These are phyloP conservation scores for Ispidina picta DNA, from an alignment of 2,797 vertebrate genomes.

Conservation along the genomic window DNA sequence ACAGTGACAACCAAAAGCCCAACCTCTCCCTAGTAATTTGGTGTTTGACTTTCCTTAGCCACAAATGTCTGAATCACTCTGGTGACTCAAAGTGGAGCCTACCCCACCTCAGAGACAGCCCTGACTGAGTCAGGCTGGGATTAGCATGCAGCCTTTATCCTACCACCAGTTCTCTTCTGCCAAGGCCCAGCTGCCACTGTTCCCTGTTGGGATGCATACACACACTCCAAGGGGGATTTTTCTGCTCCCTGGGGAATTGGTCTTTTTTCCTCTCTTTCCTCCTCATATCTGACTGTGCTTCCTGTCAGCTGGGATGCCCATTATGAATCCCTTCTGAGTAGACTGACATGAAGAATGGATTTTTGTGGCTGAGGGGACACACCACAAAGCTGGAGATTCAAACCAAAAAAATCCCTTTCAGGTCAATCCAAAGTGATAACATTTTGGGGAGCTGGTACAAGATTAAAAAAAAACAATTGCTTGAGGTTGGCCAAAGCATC, in stretches of 20 bases:
- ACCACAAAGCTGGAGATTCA: neutral
- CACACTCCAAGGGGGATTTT: neutral
- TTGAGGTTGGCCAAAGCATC: neutral
- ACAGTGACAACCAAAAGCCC: neutral
- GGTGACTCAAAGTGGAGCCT: conserved; percentile 30
- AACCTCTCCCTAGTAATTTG: neutral
- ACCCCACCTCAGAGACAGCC: neutral
- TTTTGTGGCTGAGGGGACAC: conserved; percentile 3
- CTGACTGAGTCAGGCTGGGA: conserved; percentile 22
- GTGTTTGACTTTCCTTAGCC: neutral
- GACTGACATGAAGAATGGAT: conserved; percentile 26
- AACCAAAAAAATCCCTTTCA: neutral
- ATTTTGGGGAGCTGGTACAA: neutral
- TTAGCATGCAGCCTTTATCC: conserved; percentile 14
- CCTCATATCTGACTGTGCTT: conserved; percentile 37
- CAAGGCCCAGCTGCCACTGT: neutral
- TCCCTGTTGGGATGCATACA: neutral
- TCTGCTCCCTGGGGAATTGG: neutral
- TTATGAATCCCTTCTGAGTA: conserved; percentile 21
- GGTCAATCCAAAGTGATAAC: neutral
- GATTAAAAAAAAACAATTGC: neutral
- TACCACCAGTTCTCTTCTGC: neutral
- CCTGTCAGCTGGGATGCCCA: conserved; percentile 49
- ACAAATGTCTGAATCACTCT: conserved; percentile 23
- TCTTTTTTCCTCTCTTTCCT: conserved; percentile 22